These are phyloP conservation scores for Agriopis leucophaearia DNA, from an alignment of 2,888 invertebrate species.

Conservation along the genomic window DNA sequence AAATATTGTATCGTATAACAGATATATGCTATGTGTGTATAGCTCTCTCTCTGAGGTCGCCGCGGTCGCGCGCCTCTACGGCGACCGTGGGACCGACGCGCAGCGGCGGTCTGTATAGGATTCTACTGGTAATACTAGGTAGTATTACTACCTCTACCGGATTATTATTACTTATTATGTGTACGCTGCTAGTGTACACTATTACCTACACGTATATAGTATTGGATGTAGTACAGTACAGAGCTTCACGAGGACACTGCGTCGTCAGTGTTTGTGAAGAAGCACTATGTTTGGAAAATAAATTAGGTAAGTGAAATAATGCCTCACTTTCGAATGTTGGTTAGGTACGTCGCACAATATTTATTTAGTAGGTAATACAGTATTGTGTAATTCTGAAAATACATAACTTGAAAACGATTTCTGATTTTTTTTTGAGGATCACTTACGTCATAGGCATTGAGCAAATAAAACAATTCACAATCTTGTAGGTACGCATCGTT, in stretches of 20 bases:
- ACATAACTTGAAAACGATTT: neutral
- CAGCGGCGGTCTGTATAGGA: conserved; percentile 18
- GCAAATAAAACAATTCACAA: no score
- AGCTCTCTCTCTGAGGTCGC: conserved; percentile 63
- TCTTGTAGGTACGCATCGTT: no score
- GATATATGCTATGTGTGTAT: neutral
- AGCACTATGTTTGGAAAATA: no score
- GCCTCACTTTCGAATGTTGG: no score
- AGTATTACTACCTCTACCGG: conserved; percentile 4
- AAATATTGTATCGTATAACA: conserved; percentile 14
- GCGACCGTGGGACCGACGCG: conserved; percentile 57
- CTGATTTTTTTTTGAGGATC: neutral
- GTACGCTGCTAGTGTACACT: neutral
- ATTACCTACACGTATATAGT: neutral
- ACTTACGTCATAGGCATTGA: no score
- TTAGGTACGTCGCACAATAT: neutral
- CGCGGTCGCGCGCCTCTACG: conserved; percentile 66
- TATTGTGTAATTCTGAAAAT: no score
- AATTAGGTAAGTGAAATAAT: no score
- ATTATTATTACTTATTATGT: conserved; percentile 1
- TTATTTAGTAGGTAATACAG: no score
- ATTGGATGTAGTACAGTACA: no score
- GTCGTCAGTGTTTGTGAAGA: no score
- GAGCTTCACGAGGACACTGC: no score
- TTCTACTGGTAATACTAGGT: neutral